Evolutionary conservation across 2,888 invertebrate species (phyloP).

Genomic region (Celastrina argiolus): DNA sequence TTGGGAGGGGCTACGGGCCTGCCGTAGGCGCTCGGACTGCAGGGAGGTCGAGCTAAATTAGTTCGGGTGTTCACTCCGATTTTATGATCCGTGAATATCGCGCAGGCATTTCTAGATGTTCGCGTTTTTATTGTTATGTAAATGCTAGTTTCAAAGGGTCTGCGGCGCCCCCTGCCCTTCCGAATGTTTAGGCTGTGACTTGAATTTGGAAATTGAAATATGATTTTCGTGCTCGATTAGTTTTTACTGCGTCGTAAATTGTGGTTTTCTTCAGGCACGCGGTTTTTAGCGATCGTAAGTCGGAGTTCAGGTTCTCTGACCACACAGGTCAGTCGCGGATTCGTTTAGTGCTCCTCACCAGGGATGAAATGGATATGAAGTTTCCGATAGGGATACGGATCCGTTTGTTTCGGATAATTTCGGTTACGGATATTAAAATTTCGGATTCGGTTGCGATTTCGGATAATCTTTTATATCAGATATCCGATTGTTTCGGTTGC

Average conservation of each 20-base stretch:
- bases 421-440: too few species aligned
- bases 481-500: too few species aligned
- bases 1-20: conserved; percentile 44
- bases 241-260: conserved; percentile 34
- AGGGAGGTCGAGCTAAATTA: conserved; percentile 62
- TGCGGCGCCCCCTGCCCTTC: conserved; percentile 72
- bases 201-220: conserved; percentile 61
- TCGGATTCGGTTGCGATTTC: too few species aligned
- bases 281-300: too few species aligned
- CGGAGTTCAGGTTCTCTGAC: too few species aligned
- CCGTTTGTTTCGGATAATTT: too few species aligned
- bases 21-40: conserved; percentile 41
- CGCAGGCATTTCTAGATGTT: conserved; percentile 76
- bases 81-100: conserved; percentile 78
- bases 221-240: conserved; percentile 56
- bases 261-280: neutral
- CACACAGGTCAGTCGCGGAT: too few species aligned
- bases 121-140: conserved; percentile 78
- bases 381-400: too few species aligned
- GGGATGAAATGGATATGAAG: too few species aligned
- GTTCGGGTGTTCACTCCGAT: conserved; percentile 62
- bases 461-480: too few species aligned
- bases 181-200: conserved; percentile 57
- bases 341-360: too few species aligned
- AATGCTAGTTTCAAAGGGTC: conserved; percentile 76